A percentile compares a stretch with the other conserved stretches of the same genome.
These are phyloP conservation scores for Equus przewalskii DNA, from an alignment of 2,113 vertebrate genomes.

Conservation along the genomic window DNA sequence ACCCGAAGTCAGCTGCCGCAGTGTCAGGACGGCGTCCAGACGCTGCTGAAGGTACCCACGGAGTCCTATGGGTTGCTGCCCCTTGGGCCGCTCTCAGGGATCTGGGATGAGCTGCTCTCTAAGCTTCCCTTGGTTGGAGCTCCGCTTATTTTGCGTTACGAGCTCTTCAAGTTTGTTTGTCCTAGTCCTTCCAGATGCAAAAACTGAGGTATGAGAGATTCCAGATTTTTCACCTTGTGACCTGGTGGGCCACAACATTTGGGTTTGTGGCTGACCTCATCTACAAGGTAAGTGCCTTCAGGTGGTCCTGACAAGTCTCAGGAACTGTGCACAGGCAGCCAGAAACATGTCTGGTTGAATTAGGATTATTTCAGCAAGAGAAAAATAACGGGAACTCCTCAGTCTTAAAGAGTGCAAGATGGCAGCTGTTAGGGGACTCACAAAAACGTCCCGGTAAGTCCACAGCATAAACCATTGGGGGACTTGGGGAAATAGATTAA, in stretches of 20 bases:
- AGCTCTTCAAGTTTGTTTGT: background rate
- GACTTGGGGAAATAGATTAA: background rate
- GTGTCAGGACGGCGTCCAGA: background rate
- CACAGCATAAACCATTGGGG: background rate
- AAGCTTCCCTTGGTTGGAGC: background rate
- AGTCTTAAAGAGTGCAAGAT: background rate
- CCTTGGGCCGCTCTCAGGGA: accelerated
- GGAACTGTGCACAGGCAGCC: background rate
- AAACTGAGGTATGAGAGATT: background rate
- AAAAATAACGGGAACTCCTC: background rate
- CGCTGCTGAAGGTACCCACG: background rate
- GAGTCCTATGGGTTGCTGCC: background rate
- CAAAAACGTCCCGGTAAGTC: background rate
- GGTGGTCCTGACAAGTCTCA: background rate
- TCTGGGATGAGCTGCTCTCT: no score
- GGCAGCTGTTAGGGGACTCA: background rate
- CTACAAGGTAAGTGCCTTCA: background rate
- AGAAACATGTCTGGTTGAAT: background rate
- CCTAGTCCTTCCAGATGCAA: background rate
- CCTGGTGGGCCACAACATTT: accelerated
- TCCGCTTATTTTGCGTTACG: background rate
- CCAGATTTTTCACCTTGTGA: background rate
- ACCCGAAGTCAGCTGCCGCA: background rate
- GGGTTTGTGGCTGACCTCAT: background rate
- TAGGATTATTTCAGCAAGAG: background rate